phyloP scores from a whole-genome alignment of 2,888 invertebrate species.

The Hipparchia semele region DNA sequence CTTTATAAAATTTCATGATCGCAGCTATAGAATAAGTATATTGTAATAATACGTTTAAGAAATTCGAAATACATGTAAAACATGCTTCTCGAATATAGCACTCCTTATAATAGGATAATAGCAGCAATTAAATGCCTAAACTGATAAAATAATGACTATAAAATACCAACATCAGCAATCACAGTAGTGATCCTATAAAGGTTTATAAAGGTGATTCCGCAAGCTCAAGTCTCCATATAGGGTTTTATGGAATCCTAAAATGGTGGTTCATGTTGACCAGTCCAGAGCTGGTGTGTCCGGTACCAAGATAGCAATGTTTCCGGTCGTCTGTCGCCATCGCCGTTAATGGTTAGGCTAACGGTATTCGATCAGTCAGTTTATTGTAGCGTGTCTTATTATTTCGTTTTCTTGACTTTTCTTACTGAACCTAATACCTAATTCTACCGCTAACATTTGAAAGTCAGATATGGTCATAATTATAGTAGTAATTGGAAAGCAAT shows the following conservation, averaged over 20 bases:
- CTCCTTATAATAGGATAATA: conserved; percentile 11
- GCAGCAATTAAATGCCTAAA: conserved; percentile 1
- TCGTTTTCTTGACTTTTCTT: not conserved
- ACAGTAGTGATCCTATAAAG: conserved; percentile 1
- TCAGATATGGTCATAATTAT: not conserved
- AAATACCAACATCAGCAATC: conserved; percentile 2
- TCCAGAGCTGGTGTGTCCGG: conserved; percentile 20
- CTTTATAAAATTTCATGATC: too few relatives aligned
- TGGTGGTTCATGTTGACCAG: conserved; percentile 16
- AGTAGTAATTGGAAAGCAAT: not conserved
- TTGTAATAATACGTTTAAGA: not conserved
- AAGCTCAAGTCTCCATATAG: not conserved
- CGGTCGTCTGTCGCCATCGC: conserved; percentile 20
- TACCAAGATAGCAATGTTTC: conserved; percentile 27
- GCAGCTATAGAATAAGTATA: too few relatives aligned
- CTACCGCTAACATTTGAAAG: not conserved
- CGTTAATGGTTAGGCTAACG: conserved; percentile 18
- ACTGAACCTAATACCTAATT: not conserved
- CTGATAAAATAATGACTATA: conserved; percentile 9
- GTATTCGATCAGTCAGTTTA: conserved; percentile 9
- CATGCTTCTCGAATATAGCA: not conserved
- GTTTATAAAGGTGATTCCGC: conserved; percentile 13
- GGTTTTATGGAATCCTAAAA: conserved; percentile 15
- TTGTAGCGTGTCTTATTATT: not conserved
- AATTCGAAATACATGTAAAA: not conserved